phyloP scores from a whole-genome alignment of 2,113 vertebrate genomes.

The Glaucomys volans region DNA sequence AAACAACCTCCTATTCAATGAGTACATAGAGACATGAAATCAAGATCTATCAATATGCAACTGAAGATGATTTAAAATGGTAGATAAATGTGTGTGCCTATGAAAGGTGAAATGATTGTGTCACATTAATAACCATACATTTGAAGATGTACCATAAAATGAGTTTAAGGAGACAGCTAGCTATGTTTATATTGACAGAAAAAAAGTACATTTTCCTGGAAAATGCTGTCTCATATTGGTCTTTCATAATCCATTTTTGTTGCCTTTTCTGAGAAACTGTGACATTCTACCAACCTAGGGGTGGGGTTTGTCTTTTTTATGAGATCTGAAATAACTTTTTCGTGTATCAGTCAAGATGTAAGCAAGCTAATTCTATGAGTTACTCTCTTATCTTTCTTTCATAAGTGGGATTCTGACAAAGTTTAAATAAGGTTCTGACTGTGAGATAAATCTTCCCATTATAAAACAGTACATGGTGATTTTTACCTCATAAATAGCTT shows the following conservation, averaged over 20 bases:
- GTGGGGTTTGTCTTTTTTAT: constrained; percentile 20
- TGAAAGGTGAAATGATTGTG: constrained; percentile 61
- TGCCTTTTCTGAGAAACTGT: constrained; percentile 52
- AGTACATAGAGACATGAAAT: constrained; percentile 42
- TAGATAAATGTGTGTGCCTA: constrained; percentile 24
- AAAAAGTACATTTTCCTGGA: constrained; percentile 39
- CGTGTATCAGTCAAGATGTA: constrained; percentile 28
- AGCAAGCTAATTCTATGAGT: constrained; percentile 47
- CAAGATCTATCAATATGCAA: not conserved
- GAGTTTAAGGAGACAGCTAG: constrained; percentile 32
- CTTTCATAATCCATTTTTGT: constrained; percentile 52
- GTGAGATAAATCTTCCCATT: constrained; percentile 52
- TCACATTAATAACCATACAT: constrained; percentile 45
- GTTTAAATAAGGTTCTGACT: constrained; percentile 54
- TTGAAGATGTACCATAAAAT: constrained; percentile 67
- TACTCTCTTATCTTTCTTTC: constrained; percentile 55
- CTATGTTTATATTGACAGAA: constrained; percentile 42
- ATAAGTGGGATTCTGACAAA: constrained; percentile 49
- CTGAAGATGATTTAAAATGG: constrained; percentile 37
- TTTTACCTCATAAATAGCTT: constrained; percentile 57
- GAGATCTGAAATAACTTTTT: constrained; percentile 46
- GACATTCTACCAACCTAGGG: constrained; percentile 47
- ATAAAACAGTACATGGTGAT: constrained; percentile 16
- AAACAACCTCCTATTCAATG: not conserved
- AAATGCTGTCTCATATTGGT: not conserved